Evolutionary conservation across 2,797 vertebrate genomes (phyloP).

Genomic region (Halcyon leucocephala): DNA sequence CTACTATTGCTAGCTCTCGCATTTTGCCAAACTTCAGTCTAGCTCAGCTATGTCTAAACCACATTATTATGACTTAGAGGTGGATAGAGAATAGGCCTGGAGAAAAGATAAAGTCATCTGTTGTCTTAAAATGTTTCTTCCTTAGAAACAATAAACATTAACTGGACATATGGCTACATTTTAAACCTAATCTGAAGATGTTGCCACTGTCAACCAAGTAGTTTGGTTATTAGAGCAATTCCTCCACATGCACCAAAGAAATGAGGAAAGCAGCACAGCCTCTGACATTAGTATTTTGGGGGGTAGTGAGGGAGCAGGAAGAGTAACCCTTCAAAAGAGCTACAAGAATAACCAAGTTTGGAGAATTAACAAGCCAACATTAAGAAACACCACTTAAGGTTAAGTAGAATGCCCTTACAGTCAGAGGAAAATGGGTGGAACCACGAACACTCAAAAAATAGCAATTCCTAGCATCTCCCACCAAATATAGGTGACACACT

Average conservation of each 20-base stretch:
- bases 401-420: background rate
- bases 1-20: background rate
- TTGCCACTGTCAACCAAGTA: background rate
- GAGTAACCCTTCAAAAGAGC: accelerated
- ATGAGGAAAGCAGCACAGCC: background rate
- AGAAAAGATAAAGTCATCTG: background rate
- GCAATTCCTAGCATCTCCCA: background rate
- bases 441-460: background rate
- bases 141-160: background rate
- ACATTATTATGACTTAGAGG: background rate
- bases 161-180: background rate
- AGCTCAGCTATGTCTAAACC: background rate
- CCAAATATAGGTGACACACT: background rate
- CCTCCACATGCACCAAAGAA: background rate
- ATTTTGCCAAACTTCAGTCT: background rate
- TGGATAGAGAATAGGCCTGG: background rate
- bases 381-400: background rate
- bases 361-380: background rate
- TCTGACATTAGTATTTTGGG: background rate
- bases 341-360: background rate
- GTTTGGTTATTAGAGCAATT: background rate
- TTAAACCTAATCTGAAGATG: background rate
- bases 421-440: accelerated
- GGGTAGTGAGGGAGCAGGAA: background rate
- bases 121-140: background rate